Percentiles rank a stretch among this genome's conserved stretches.
These are phyloP conservation scores for Fulica atra DNA, from an alignment of 2,113 vertebrate species.

Conservation along the genomic window DNA sequence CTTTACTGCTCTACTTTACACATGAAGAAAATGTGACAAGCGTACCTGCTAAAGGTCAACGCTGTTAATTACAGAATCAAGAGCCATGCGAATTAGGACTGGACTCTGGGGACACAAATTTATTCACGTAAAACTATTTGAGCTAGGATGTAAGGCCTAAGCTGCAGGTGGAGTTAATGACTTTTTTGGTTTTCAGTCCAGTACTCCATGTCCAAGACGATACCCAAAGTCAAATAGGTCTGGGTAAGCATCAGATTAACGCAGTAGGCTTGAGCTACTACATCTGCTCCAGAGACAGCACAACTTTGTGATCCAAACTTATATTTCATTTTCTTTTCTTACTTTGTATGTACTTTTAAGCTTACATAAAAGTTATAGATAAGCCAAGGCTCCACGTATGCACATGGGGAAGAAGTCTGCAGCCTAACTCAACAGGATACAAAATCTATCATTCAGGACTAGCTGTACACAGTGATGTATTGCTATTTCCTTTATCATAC, in stretches of 20 bases:
- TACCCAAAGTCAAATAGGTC: background rate
- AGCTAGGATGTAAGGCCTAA: background rate
- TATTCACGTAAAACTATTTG: background rate
- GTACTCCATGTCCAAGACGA: rapidly evolving
- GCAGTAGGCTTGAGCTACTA: background rate
- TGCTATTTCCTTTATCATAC: constrained; percentile 44
- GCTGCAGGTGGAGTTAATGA: background rate
- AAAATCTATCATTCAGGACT: constrained; percentile 57
- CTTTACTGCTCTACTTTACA: background rate
- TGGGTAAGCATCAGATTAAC: background rate
- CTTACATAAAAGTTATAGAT: background rate
- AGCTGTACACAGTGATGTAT: constrained; percentile 26
- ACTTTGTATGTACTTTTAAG: background rate
- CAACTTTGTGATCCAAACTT: background rate
- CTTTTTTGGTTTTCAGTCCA: background rate
- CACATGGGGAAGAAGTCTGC: background rate
- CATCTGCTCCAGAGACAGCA: background rate
- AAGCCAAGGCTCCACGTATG: background rate
- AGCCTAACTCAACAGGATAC: background rate
- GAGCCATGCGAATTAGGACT: background rate
- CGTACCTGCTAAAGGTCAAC: background rate
- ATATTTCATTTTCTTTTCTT: background rate
- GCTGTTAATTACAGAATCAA: background rate
- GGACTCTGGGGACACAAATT: background rate
- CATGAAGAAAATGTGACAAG: background rate